Evolutionary conservation across 2,888 invertebrate genomes (phyloP), one percentile per base, ranked within the genome.

Genomic region (Drosophila tripunctata): DNA sequence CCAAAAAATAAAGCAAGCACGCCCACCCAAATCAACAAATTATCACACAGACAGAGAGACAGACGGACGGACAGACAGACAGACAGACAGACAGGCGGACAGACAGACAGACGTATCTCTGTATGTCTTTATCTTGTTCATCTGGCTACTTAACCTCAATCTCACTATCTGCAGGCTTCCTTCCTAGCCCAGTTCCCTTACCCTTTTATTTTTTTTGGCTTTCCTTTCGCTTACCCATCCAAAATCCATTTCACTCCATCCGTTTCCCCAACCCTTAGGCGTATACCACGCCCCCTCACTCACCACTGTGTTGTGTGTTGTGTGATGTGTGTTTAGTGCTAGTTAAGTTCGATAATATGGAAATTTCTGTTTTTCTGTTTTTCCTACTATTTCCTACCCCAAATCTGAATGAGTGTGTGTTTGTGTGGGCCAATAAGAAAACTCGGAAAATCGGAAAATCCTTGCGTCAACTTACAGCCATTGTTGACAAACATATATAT

Each of bases 301-400:
- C 21, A 19, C 15, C 36, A 22, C 12, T 7, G 8, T 31, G 31
- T 17, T 15, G 12, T 60, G 17, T 56, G 35, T 55, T 56, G n/a
- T 48, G 41, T 67, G 50, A n/a, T 57, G 61, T 65, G 43, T 57
- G 55, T 66, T 57, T 69, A 84, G 64, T 72, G 77, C 78, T 75
- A 84, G 82, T 83, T 83, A 70, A 77, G 64, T 78, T 88, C 78
- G 88, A 87, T 90, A 90, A 89, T 88, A 90, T 90, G 90, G 88
- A 90, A 91, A 89, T 89, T 89, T 88, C 31, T 68, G 38, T 60
- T 81, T 43, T 54, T 75, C 50, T 78, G 76, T 82, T 84, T 88
- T 89, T 27, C 27, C 27, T 27, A 27, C 6, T 27, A 10, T 87
- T 83, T n/a, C n/a, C 85, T 71, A 77, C 67, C 85, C 81, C 72